These are phyloP conservation scores for Sinella curviseta DNA, from an alignment of 1,140 invertebrate species.

Conservation along the genomic window DNA sequence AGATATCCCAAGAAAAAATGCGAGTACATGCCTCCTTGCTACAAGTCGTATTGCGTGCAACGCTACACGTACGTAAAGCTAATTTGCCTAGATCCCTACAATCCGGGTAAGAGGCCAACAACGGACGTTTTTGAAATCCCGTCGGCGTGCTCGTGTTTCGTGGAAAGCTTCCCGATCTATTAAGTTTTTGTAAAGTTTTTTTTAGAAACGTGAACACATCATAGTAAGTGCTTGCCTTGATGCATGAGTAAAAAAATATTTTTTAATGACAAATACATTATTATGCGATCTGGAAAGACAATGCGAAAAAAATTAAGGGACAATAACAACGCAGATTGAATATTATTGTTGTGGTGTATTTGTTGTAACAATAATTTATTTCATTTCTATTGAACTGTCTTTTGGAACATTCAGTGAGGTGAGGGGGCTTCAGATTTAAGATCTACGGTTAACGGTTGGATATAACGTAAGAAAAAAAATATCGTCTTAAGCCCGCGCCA, in stretches of 20 bases:
- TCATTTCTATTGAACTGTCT: background rate
- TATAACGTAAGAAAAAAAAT: too few species aligned
- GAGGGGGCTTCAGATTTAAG: too few species aligned
- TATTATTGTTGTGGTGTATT: too few species aligned
- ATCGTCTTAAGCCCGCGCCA: too few species aligned
- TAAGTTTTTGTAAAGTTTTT: slow-evolving; percentile 33
- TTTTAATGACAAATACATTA: too few species aligned
- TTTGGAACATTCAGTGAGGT: background rate
- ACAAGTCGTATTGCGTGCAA: slow-evolving; percentile 55
- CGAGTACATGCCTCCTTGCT: slow-evolving; percentile 56
- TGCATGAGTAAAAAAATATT: too few species aligned
- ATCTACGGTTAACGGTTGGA: too few species aligned
- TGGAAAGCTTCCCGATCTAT: slow-evolving; percentile 53
- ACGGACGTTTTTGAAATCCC: slow-evolving; percentile 57
- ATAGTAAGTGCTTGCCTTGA: too few species aligned
- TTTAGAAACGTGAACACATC: background rate
- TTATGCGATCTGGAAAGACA: too few species aligned
- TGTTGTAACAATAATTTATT: slow-evolving; percentile 9
- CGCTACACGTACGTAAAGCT: slow-evolving; percentile 55
- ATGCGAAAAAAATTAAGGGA: too few species aligned
- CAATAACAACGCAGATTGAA: too few species aligned
- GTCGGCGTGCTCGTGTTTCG: slow-evolving; percentile 56
- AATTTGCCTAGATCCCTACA: slow-evolving; percentile 55
- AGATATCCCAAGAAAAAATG: slow-evolving; percentile 54
- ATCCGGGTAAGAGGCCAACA: slow-evolving; percentile 52